Conservation (phyloP, 2,113 vertebrate species). For the Barnardius zonarius region DNA sequence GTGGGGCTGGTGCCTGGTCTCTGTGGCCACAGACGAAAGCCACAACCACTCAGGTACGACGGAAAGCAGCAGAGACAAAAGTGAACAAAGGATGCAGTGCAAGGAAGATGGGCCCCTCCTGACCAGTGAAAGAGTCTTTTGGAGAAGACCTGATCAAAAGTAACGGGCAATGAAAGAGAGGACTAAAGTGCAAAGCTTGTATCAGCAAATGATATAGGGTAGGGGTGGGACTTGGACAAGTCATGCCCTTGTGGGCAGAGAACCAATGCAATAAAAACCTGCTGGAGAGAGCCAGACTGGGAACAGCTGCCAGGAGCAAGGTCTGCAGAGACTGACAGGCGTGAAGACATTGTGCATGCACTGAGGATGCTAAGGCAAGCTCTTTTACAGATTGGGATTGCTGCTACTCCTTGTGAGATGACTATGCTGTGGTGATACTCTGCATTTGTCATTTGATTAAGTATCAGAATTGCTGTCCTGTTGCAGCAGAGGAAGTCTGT, state of each 20-base stretch:
- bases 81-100: background rate
- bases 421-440: background rate
- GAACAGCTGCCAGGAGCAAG: background rate
- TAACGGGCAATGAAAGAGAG: background rate
- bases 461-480: background rate
- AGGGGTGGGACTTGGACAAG: background rate
- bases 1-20: background rate
- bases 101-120: background rate
- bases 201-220: background rate
- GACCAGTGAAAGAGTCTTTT: background rate
- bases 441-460: background rate
- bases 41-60: background rate
- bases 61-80: background rate
- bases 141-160: background rate
- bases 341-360: background rate
- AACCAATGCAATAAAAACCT: background rate
- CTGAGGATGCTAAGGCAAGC: background rate
- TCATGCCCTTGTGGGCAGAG: background rate
- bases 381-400: background rate
- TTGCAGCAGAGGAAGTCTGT: background rate
- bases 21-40: background rate
- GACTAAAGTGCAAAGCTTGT: background rate
- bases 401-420: background rate
- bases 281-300: background rate
- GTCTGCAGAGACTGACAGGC: background rate